A percentile compares a stretch with the other conserved stretches of the same genome.
Evolutionary conservation across 1,140 invertebrate genomes (phyloP).

Genomic region (Orchesella cincta): DNA sequence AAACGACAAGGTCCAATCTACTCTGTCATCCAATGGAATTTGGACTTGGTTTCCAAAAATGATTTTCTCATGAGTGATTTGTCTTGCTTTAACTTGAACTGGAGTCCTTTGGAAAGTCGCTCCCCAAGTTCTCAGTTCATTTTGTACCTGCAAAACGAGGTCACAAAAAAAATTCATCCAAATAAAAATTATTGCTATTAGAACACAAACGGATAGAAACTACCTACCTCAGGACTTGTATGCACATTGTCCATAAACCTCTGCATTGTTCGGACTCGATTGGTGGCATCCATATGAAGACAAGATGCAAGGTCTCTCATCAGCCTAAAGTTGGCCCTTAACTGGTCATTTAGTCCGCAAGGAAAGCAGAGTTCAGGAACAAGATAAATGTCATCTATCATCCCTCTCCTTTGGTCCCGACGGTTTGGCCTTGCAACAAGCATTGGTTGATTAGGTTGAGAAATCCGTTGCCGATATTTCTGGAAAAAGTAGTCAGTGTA

Average conservation of each 20-base stretch:
- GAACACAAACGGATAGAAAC: not conserved
- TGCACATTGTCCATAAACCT: not conserved
- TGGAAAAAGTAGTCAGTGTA: not conserved
- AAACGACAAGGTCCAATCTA: not conserved
- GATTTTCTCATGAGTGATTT: not conserved
- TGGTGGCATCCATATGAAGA: constrained; percentile 56
- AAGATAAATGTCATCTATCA: constrained; percentile 65
- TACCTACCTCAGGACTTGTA: not conserved
- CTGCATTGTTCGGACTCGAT: not conserved
- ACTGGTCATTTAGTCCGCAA: constrained; percentile 55
- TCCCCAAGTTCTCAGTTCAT: not conserved
- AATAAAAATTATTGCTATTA: not conserved
- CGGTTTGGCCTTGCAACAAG: constrained; percentile 48
- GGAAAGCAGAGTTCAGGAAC: constrained; percentile 56
- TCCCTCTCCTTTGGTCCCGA: constrained; percentile 60
- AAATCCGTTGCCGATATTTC: constrained; percentile 59
- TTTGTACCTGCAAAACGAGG: not conserved
- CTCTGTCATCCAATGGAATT: not conserved
- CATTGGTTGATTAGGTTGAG: constrained; percentile 52
- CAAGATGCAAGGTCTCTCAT: constrained; percentile 54
- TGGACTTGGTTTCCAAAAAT: not conserved
- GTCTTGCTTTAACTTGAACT: not conserved
- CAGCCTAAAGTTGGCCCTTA: constrained; percentile 52
- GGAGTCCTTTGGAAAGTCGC: not conserved
- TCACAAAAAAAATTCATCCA: not conserved